Evolutionary conservation across 2,888 invertebrate genomes (phyloP).

Genomic region (Tolmerus cingulatus): DNA sequence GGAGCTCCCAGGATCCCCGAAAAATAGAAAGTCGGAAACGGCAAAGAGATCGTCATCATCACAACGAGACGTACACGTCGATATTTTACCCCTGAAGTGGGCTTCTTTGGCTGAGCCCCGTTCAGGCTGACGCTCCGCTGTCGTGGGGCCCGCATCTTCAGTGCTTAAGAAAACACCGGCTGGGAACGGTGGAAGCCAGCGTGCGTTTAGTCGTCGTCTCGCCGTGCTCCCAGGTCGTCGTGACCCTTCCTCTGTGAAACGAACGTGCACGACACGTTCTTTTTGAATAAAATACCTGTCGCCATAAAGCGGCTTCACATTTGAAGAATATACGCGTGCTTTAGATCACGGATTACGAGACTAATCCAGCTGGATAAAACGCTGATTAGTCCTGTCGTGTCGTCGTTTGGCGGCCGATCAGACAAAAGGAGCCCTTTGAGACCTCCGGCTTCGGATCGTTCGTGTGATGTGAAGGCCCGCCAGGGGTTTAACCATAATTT

Average conservation of each 20-base stretch:
- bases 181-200: neutral
- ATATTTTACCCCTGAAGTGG: neutral
- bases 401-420: neutral
- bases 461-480: neutral
- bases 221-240: neutral
- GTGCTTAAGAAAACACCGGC: constrained; percentile 16
- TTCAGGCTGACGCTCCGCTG: neutral
- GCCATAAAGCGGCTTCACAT: neutral
- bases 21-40: neutral
- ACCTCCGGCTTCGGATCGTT: neutral
- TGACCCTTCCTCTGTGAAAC: neutral
- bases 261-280: neutral
- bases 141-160: neutral
- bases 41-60: neutral
- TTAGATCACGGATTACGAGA: neutral
- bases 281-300: neutral
- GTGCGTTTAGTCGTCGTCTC: neutral
- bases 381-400: neutral
- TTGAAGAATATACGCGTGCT: neutral
- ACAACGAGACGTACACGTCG: neutral
- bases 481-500: neutral
- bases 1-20: neutral
- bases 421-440: neutral
- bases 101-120: neutral
- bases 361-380: neutral